These are phyloP conservation scores for Botia kubotai DNA, from an alignment of 2,797 vertebrate genomes.

Conservation along the genomic window DNA sequence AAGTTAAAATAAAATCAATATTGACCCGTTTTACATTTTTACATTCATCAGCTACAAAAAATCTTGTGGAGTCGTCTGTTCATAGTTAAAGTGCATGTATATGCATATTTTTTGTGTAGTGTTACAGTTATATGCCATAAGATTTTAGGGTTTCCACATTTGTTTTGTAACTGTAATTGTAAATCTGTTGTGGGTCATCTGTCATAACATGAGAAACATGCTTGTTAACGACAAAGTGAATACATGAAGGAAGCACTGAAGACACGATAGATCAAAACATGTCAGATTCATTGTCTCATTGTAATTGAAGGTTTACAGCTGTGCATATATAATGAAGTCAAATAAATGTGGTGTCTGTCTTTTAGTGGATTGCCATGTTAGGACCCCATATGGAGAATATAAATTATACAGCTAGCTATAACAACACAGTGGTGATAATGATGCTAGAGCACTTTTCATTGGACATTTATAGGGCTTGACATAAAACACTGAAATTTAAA, in stretches of 20 bases:
- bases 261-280: background rate
- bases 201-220: background rate
- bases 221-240: background rate
- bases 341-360: slow-evolving; percentile 34
- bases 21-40: too few relatives aligned
- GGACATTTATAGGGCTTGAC: slow-evolving; percentile 45
- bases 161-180: background rate
- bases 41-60: too few relatives aligned
- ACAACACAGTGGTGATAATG: slow-evolving; percentile 42
- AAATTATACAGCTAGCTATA: slow-evolving; percentile 29
- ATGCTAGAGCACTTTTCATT: slow-evolving; percentile 31
- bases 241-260: background rate
- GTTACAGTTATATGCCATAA: too few relatives aligned
- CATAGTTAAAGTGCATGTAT: too few relatives aligned
- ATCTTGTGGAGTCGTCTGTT: too few relatives aligned
- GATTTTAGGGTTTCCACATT: too few relatives aligned
- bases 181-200: background rate
- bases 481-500: slow-evolving; percentile 41
- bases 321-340: slow-evolving; percentile 28
- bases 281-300: slow-evolving; percentile 25
- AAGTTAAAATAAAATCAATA: too few relatives aligned
- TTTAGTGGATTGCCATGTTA: slow-evolving; percentile 32
- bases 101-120: too few relatives aligned
- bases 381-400: slow-evolving; percentile 32
- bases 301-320: slow-evolving; percentile 8